Conservation (phyloP, 2,797 vertebrate species). For the Argya squamiceps region DNA sequence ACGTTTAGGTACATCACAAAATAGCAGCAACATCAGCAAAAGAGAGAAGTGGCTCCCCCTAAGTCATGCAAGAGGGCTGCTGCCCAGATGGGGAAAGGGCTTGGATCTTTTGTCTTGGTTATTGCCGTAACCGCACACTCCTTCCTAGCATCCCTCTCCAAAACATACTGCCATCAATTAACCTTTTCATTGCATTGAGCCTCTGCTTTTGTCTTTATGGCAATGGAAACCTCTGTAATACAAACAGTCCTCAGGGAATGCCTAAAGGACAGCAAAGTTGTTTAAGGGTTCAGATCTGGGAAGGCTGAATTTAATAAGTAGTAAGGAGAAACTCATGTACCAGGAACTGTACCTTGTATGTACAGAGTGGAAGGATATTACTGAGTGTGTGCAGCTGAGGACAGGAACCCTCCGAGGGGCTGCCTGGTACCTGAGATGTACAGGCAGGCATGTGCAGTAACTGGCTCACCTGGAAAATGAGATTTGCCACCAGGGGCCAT, state of each 20-base stretch:
- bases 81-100: neutral
- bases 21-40: neutral
- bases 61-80: neutral
- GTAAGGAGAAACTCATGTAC: neutral
- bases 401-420: neutral
- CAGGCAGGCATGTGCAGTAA: neutral
- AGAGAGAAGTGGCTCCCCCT: neutral
- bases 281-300: neutral
- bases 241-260: neutral
- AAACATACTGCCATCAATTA: neutral
- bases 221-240: neutral
- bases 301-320: neutral
- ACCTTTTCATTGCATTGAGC: slow-evolving; percentile 1
- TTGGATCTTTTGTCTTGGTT: neutral
- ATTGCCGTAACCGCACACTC: neutral
- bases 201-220: neutral
- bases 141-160: neutral
- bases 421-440: neutral
- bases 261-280: neutral
- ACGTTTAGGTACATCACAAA: neutral
- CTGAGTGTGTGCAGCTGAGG: neutral
- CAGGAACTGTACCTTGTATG: neutral
- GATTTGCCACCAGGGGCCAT: neutral
- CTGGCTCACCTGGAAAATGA: neutral
- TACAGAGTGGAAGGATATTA: neutral